These are phyloP conservation scores for Tachycineta bicolor DNA, from an alignment of 2,113 vertebrate species.

Conservation along the genomic window DNA sequence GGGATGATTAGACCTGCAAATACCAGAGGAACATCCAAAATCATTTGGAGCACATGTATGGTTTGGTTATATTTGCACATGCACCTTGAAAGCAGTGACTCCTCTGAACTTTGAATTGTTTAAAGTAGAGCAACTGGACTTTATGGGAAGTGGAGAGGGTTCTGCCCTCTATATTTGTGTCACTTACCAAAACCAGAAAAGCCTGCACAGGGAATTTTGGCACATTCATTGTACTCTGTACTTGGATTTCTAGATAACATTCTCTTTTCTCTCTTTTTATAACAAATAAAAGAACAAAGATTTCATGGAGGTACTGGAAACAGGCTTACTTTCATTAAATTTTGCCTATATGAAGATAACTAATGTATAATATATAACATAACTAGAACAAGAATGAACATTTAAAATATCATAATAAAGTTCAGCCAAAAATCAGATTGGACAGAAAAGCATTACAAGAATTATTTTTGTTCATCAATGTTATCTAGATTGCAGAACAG, in stretches of 20 bases:
- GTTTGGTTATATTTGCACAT: background rate
- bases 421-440: background rate
- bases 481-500: background rate
- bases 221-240: background rate
- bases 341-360: background rate
- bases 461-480: background rate
- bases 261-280: background rate
- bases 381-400: background rate
- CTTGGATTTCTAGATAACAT: background rate
- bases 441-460: background rate
- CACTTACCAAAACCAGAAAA: background rate
- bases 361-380: background rate
- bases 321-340: background rate
- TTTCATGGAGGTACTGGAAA: background rate
- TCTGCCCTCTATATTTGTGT: background rate
- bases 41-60: background rate
- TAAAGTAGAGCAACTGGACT: background rate
- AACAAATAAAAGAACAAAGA: background rate
- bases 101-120: background rate
- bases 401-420: background rate
- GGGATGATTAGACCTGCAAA: background rate
- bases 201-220: background rate
- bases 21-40: background rate
- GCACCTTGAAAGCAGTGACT: background rate
- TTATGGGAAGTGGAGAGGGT: background rate